Base-by-base conservation (phyloP, 2,113 vertebrate genomes). In the Anarrhichthys ocellatus region DNA sequence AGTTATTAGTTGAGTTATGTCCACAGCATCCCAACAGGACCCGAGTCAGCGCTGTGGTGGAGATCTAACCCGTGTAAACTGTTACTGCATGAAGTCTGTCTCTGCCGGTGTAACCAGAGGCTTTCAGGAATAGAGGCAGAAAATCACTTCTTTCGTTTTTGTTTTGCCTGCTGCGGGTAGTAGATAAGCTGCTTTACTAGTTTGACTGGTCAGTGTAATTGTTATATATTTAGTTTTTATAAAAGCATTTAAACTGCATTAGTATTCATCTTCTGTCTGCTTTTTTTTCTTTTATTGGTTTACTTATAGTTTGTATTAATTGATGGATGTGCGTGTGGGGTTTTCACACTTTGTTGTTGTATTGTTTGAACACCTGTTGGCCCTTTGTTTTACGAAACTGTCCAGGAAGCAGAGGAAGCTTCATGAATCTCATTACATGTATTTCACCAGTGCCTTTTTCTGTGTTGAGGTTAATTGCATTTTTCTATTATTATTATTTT, bases 81-180 rank as follows among this genome's bases (percentile, higher is more conserved):
- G 32, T 29, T 14, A 24, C 73, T 84, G 84, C 84, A 87, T 87
- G 84, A 87, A 79, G 56, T 48, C 27, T 0, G 42, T 1, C 20
- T 72, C 22, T 61, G 38, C 36, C 65, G 66, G 29, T 48, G 10
- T 13, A 24, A 7, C 13, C 10, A 7, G 59, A 29, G 9, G 6
- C 15, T 44, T 24, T 10, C n/a, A 17, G 13, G 4, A 18, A 27
- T 3, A 22, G 58, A 65, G 64, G 22, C 11, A 4, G 0, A 0
- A 6, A 44, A 63, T 22, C 9, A 11, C 2, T 8, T 2, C 18
- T 38, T 22, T 18, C 0, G 2, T 32, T 42, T 54, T 17, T 6
- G 11, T 18, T 4, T 38, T 10, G 50, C 18, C 24, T 18, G 4
- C 6, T 52, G 24, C 14, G 22, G 44, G 46, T 7, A 40, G 0